Conservation (phyloP, 1,140 invertebrate species). For the Augochlora pura region DNA sequence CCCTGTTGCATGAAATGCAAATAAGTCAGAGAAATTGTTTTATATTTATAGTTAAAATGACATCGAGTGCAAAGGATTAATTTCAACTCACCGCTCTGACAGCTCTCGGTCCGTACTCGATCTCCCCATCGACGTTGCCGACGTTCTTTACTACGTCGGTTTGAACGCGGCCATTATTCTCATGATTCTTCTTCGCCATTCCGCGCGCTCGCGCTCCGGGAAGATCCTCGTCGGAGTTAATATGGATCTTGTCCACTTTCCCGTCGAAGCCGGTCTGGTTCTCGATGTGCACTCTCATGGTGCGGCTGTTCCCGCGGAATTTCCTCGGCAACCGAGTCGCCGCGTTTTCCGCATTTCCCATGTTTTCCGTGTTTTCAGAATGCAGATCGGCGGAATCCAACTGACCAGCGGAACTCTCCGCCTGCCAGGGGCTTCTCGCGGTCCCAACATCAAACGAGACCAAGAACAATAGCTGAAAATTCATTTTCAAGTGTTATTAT, state of each 20-base stretch:
- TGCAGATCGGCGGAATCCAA: neutral
- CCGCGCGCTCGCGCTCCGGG: constrained; percentile 64
- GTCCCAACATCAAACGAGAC: neutral
- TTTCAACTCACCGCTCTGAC: constrained; percentile 33
- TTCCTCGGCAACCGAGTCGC: constrained; percentile 3
- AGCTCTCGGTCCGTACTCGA: neutral
- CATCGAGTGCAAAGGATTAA: too few relatives aligned
- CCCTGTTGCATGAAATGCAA: too few relatives aligned
- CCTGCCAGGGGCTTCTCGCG: neutral
- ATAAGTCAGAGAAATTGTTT: too few relatives aligned
- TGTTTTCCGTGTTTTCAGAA: neutral
- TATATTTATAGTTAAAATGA: too few relatives aligned
- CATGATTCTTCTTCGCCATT: constrained; percentile 54
- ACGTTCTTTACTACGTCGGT: neutral
- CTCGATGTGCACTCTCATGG: constrained; percentile 52
- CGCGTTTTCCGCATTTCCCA: neutral
- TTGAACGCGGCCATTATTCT: constrained; percentile 51
- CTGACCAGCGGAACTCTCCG: too few relatives aligned
- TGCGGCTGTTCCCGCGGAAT: constrained; percentile 6
- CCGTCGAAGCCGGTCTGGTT: constrained; percentile 66
- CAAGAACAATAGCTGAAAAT: constrained; percentile 35
- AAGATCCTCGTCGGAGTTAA: constrained; percentile 35
- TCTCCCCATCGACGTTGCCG: too few relatives aligned
- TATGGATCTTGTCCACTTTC: constrained; percentile 64
- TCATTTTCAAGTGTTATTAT: neutral